These are phyloP conservation scores for Pollachius pollachius DNA, from an alignment of 2,113 vertebrate species.

Conservation along the genomic window DNA sequence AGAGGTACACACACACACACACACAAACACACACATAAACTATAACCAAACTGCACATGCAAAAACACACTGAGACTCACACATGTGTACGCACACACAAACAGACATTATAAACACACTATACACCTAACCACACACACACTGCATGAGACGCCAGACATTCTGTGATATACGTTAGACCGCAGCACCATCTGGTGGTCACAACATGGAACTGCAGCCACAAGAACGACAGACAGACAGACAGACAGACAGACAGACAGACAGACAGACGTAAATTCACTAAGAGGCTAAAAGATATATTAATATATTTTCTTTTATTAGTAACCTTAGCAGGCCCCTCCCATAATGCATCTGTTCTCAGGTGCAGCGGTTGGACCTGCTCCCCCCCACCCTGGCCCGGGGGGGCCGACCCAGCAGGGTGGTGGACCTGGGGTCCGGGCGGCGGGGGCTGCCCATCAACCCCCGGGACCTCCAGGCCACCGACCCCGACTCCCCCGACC, in stretches of 20 bases:
- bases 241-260: too few species aligned
- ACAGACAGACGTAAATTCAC: too few species aligned
- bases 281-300: not conserved
- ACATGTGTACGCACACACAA: not conserved
- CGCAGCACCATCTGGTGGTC: slow-evolving; percentile 35
- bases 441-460: slow-evolving; percentile 56
- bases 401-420: slow-evolving; percentile 53
- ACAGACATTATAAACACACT: too few species aligned
- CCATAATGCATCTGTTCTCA: slow-evolving; percentile 15
- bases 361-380: slow-evolving; percentile 66
- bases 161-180: slow-evolving; percentile 1
- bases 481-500: slow-evolving; percentile 50
- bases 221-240: not conserved
- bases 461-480: slow-evolving; percentile 58
- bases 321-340: too few species aligned
- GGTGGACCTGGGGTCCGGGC: slow-evolving; percentile 46
- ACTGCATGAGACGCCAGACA: not conserved
- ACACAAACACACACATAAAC: not conserved
- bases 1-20: slow-evolving; percentile 48
- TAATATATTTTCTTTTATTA: too few species aligned
- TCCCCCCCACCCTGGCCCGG: slow-evolving; percentile 55
- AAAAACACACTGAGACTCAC: not conserved
- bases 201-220: slow-evolving; percentile 3
- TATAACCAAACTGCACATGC: not conserved
- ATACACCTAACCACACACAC: not conserved